These are phyloP conservation scores for Nowickia ferox DNA, from an alignment of 2,888 invertebrate species.

Conservation along the genomic window DNA sequence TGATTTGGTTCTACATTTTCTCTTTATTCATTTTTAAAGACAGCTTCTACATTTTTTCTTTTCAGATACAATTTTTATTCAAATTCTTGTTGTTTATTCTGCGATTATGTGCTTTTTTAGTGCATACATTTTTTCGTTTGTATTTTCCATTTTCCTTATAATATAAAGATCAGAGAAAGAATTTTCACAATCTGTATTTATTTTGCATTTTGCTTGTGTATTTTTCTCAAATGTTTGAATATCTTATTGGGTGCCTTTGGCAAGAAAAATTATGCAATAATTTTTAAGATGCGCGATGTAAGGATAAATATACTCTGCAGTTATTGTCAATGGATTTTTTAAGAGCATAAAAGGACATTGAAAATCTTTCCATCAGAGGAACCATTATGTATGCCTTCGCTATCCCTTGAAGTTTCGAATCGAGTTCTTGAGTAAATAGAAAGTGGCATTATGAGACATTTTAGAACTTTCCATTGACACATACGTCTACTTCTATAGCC, in stretches of 20 bases:
- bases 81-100: constrained; percentile 16
- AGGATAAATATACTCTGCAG: background rate
- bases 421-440: too few species aligned
- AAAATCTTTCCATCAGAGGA: too few species aligned
- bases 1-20: constrained; percentile 74
- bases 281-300: background rate
- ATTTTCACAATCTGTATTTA: constrained; percentile 32
- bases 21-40: constrained; percentile 30
- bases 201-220: constrained; percentile 9
- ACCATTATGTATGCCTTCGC: too few species aligned
- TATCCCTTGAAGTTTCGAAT: too few species aligned
- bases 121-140: constrained; percentile 36
- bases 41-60: constrained; percentile 69
- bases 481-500: too few species aligned
- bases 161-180: constrained; percentile 10
- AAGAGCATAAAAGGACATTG: too few species aligned
- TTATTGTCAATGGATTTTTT: too few species aligned
- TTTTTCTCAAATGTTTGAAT: constrained; percentile 10
- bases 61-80: constrained; percentile 15
- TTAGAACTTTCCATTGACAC: too few species aligned
- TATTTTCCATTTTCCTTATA: background rate
- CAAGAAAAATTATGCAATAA: constrained; percentile 52
- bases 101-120: constrained; percentile 39
- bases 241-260: constrained; percentile 2
- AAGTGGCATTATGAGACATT: too few species aligned